phyloP scores from a whole-genome alignment of 2,888 invertebrate species.

The Herminia tarsipennalis region DNA sequence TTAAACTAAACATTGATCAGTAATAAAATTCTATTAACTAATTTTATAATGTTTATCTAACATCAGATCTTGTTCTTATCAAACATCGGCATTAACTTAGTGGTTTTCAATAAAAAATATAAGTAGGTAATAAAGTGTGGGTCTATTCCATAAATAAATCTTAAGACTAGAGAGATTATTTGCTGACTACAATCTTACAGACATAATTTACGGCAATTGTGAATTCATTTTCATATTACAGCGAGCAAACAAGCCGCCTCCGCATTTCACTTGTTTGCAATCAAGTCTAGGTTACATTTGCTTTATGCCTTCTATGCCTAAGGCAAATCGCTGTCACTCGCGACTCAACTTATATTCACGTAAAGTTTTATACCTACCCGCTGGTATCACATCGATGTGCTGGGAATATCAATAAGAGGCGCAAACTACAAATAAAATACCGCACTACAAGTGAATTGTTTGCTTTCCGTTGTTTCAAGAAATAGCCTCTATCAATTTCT shows the following conservation, averaged over 20 bases:
- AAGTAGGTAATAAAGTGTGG: conserved; percentile 33
- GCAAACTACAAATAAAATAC: conserved; percentile 70
- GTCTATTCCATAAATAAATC: conserved; percentile 23
- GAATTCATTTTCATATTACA: conserved; percentile 43
- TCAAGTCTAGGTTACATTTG: conserved; percentile 23
- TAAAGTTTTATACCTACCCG: conserved; percentile 70
- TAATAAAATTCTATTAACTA: conserved; percentile 38
- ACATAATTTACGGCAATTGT: conserved; percentile 20
- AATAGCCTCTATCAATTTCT: conserved; percentile 40
- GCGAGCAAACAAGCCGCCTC: conserved; percentile 29
- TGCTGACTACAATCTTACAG: conserved; percentile 1
- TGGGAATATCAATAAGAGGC: conserved; percentile 72
- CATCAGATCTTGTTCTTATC: conserved; percentile 36
- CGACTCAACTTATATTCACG: conserved; percentile 45
- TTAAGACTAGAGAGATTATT: background rate
- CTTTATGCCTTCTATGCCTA: conserved; percentile 11
- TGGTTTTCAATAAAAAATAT: conserved; percentile 30
- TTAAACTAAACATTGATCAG: conserved; percentile 29
- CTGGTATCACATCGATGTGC: conserved; percentile 68
- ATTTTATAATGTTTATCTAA: conserved; percentile 34
- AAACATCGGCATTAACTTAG: conserved; percentile 27
- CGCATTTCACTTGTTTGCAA: conserved; percentile 34
- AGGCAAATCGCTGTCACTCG: conserved; percentile 45
- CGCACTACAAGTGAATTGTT: conserved; percentile 57
- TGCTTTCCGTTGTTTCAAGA: conserved; percentile 53